phyloP scores from a whole-genome alignment of 2,797 vertebrate species.

The Manis pentadactyla region DNA sequence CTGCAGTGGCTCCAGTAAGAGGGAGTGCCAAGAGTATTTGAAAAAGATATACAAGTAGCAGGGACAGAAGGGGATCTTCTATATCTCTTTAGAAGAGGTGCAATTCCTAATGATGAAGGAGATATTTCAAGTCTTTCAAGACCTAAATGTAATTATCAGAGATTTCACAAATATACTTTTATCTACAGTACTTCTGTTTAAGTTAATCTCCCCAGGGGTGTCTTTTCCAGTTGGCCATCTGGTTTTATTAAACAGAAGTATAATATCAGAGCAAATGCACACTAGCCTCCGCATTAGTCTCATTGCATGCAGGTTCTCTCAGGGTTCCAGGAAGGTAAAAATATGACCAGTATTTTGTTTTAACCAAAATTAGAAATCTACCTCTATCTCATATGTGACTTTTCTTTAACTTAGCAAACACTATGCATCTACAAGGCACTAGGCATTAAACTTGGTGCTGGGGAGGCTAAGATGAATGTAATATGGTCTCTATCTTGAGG shows the following conservation, averaged over 20 bases:
- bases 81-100: neutral
- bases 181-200: neutral
- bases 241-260: neutral
- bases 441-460: neutral
- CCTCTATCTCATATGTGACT: neutral
- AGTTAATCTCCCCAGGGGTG: neutral
- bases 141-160: conserved; percentile 1
- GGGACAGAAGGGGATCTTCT: neutral
- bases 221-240: neutral
- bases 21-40: neutral
- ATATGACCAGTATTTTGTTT: neutral
- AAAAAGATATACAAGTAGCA: neutral
- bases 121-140: neutral
- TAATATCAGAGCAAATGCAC: neutral
- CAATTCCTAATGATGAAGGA: neutral
- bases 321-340: neutral
- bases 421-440: neutral
- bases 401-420: conserved; percentile 40
- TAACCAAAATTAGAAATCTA: conserved; percentile 9
- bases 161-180: neutral
- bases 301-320: neutral
- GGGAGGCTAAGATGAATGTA: neutral
- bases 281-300: neutral
- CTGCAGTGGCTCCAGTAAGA: neutral
- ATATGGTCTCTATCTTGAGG: neutral